Base-by-base conservation (phyloP, 37 sponge, comb jelly and placozoan species). In the Ianthella basta region DNA sequence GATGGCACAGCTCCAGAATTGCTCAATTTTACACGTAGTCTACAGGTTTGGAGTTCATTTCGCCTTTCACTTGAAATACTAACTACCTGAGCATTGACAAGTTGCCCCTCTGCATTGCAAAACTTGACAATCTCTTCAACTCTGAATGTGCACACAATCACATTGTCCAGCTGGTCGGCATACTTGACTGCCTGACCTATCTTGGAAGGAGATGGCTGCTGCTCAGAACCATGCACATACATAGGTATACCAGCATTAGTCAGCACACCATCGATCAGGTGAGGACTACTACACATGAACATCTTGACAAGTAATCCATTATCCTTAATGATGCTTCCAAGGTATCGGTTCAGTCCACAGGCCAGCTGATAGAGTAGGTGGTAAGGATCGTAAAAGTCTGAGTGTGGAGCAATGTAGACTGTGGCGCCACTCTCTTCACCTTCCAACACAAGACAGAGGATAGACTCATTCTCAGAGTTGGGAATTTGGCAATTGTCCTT, bases 101-200 rank as follows among this genome's bases (percentile, higher is more conserved):
- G 40, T 40, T 18, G 0, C 12, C 54, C 78, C n/a, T 27, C 72
- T 21, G 37, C 72, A 23, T 75, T 41, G 25, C n/a, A 25, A 75
- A 44, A 75, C 53, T 75, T 75, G 38, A 75, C 78, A 41, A 75
- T 75, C 10, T 75, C 78, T 24, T 44, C 78, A 36, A 21, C 37
- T 10, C 54, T 41, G 25, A 75, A 75, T 8, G 44, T 75, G 53
- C 44, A 75, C 78, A 75, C 21, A 41, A 75, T 75, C 16, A 75
- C 1, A 41, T 75, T 18, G 40, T 75, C 78, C 78, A 75, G 40
- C 18, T 19, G 21, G 19, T 35, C 34, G 27, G 33, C 27, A 32
- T 6, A 33, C 1, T 40, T 1, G n/a, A 41, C 44, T 10, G 54
- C 54, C 20, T 19, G 54, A 53, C 78, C 78, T 41, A 75, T 53